Evolutionary conservation across 2,888 invertebrate species (phyloP).

Genomic region (Noctua janthina): DNA sequence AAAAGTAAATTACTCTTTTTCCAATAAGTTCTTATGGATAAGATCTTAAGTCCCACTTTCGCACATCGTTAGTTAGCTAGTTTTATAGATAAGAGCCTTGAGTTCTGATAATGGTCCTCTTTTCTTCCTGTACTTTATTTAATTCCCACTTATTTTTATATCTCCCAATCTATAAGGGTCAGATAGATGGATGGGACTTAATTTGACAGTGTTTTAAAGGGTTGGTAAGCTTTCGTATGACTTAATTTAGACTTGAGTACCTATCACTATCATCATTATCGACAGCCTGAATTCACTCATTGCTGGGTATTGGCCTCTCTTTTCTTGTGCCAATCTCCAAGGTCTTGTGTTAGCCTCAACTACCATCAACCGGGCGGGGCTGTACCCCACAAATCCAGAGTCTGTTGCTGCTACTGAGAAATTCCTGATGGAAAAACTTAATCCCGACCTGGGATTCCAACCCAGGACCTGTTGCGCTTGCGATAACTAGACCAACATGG

Average conservation of each 20-base stretch:
- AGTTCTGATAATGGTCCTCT: slow-evolving; percentile 33
- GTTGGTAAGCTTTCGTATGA: neutral
- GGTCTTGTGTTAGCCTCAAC: no score
- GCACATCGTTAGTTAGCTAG: slow-evolving; percentile 49
- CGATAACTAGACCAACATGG: no score
- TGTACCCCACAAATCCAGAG: no score
- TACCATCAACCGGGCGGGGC: no score
- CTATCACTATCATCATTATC: no score
- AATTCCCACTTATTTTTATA: slow-evolving; percentile 30
- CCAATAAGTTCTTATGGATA: slow-evolving; percentile 43
- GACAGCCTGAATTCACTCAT: no score
- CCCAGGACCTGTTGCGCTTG: no score
- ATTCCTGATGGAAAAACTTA: no score
- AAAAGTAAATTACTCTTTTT: neutral
- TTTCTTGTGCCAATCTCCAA: no score
- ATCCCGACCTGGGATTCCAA: no score
- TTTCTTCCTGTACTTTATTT: slow-evolving; percentile 43
- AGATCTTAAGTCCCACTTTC: slow-evolving; percentile 45
- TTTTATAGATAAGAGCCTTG: slow-evolving; percentile 24
- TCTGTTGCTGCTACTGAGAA: no score
- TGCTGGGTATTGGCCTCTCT: no score
- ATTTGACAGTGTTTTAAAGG: slow-evolving; percentile 2
- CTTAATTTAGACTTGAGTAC: neutral
- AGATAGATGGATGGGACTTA: neutral
- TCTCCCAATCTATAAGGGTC: neutral